Evolutionary conservation across 2,113 vertebrate genomes (phyloP).

Genomic region (Myxocyprinus asiaticus): DNA sequence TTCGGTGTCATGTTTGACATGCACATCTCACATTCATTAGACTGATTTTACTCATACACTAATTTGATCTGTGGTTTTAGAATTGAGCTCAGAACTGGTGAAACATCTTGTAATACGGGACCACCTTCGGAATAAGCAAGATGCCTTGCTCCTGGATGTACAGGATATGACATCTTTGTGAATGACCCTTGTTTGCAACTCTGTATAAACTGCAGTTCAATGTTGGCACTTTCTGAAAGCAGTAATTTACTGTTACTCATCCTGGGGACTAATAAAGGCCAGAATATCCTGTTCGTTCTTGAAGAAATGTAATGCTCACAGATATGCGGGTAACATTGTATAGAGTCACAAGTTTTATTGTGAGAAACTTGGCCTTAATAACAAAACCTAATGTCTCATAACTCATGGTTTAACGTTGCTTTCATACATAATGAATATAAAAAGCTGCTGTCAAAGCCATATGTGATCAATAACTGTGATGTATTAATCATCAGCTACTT

Average conservation of each 20-base stretch:
- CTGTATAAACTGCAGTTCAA: constrained; percentile 5
- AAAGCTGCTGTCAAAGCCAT: constrained; percentile 42
- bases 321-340: constrained; percentile 35
- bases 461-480: constrained; percentile 39
- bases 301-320: constrained; percentile 19
- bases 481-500: constrained; percentile 28
- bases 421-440: constrained; percentile 33
- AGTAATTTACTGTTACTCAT: constrained; percentile 23
- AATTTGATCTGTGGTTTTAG: constrained; percentile 53
- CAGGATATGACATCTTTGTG: constrained; percentile 73
- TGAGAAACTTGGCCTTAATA: constrained; percentile 41
- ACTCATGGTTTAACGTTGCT: constrained; percentile 8
- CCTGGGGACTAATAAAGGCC: constrained; percentile 37
- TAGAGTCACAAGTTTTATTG: constrained; percentile 60
- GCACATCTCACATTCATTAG: too few relatives aligned
- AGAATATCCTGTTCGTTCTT: constrained; percentile 43
- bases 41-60: neutral
- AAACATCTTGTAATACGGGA: constrained; percentile 71
- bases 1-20: too few relatives aligned
- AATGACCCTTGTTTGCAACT: constrained; percentile 14
- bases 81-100: constrained; percentile 73
- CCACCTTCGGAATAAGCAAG: constrained; percentile 75
- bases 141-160: constrained; percentile 77
- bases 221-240: constrained; percentile 34
- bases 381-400: constrained; percentile 6